Conservation (phyloP, 2,113 vertebrate species). For the Leptodactylus fuscus region DNA sequence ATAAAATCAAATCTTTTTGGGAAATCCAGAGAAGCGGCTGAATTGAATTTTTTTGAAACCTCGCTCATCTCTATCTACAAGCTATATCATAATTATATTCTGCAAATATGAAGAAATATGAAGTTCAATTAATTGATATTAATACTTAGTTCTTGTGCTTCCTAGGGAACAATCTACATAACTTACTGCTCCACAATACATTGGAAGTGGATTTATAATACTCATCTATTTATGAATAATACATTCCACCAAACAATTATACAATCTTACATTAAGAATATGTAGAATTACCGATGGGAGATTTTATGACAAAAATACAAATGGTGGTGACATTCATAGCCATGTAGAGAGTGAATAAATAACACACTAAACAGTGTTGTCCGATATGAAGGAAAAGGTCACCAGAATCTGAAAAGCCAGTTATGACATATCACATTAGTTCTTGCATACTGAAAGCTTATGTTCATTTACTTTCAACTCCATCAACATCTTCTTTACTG, state of each 20-base stretch:
- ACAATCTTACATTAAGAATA: neutral
- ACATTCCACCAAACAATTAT: neutral
- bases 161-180: too few species aligned
- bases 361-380: constrained; percentile 9
- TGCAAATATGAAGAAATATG: too few species aligned
- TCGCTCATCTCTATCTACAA: too few species aligned
- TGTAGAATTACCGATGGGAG: neutral
- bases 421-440: constrained; percentile 28
- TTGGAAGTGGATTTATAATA: neutral
- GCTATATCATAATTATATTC: too few species aligned
- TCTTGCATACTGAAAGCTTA: neutral
- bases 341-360: constrained; percentile 32
- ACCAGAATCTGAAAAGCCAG: constrained; percentile 17
- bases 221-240: neutral
- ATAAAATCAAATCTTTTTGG: too few species aligned
- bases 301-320: constrained; percentile 41
- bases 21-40: too few species aligned
- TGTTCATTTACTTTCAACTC: neutral
- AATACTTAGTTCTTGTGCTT: too few species aligned
- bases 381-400: constrained; percentile 26
- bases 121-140: too few species aligned
- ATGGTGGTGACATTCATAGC: constrained; percentile 46
- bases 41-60: too few species aligned
- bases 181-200: neutral
- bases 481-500: neutral